Evolutionary conservation across 2,113 vertebrate species (phyloP), one percentile per base, ranked within the genome.

Genomic region (Tautogolabrus adspersus): DNA sequence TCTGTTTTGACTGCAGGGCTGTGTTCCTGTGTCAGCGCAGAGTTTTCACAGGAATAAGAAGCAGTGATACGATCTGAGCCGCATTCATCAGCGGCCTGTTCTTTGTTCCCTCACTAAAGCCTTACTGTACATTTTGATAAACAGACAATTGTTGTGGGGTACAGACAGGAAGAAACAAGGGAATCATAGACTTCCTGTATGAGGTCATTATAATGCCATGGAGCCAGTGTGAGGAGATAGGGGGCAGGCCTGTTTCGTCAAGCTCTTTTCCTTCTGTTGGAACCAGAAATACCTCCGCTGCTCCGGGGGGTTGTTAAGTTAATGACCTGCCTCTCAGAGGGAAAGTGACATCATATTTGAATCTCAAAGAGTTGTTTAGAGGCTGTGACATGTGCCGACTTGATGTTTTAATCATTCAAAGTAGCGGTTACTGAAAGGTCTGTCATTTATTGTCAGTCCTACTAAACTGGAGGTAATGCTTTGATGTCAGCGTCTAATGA

Each of bases 81-180:
- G 16, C 58, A 40, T 57, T 15, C 69, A 70, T 75, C 60, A 64
- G 23, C 44, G 15, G 22, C 66, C 79, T 55, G 38, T 66, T 75
- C 63, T 84, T 75, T 26, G 21, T 34, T 58, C 58, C 55, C 11
- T 55, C 26, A 76, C 78, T 65, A 23, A 86, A 58, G 57, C 83
- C 66, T 63, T 3, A 82, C 79, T 85, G 83, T 79, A 81, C 66
- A 58, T 78, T 87, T 82, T 70, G 78, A 91, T 90, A 85, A 91
- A 91, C 83, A 84, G 66, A 21, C 91, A 85, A 94, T 95, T 95
- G 93, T 95, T 94, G 89, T 82, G 71, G 72, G 86, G 80, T 70
- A 83, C 52, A 52, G 69, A 89, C 86, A 88, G 92, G 92, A 94
- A 94, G 92, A 93, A 93, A 94, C 94, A 94, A 91, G 81, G 84